Percentiles rank a stretch among this genome's conserved stretches.
These are phyloP conservation scores for Trissoscelio sp. DNA, from an alignment of 2,888 invertebrate genomes.

Conservation along the genomic window DNA sequence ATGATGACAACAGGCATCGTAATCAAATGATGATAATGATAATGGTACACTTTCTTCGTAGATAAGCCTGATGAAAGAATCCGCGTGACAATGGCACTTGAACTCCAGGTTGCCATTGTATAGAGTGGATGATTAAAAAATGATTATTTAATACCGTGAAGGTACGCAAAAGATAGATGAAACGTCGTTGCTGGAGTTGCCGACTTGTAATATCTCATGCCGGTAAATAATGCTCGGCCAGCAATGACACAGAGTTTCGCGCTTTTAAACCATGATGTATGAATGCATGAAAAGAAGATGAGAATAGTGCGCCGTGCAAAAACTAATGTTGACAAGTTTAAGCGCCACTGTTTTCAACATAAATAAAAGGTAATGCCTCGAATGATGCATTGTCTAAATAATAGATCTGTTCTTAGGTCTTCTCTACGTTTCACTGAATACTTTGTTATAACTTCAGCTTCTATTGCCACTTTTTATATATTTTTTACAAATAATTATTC, in stretches of 20 bases:
- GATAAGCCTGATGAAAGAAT: conserved; percentile 15
- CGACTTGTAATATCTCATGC: conserved; percentile 54
- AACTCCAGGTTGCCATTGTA: conserved; percentile 1
- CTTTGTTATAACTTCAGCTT: no score
- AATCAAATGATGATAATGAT: neutral
- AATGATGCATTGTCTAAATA: conserved; percentile 49
- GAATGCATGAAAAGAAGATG: conserved; percentile 57
- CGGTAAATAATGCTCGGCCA: conserved; percentile 51
- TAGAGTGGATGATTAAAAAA: conserved; percentile 35
- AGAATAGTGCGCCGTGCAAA: conserved; percentile 27
- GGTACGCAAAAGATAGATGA: conserved; percentile 44
- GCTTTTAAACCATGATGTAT: conserved; percentile 63
- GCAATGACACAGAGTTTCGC: conserved; percentile 54
- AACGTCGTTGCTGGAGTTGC: conserved; percentile 43
- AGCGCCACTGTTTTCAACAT: conserved; percentile 56
- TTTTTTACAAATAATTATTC: no score
- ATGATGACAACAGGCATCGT: neutral
- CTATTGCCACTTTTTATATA: no score
- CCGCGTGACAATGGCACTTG: neutral
- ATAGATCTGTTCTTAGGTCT: conserved; percentile 28
- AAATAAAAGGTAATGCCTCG: conserved; percentile 43
- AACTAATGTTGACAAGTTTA: conserved; percentile 58
- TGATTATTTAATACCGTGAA: conserved; percentile 51
- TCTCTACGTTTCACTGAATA: neutral
- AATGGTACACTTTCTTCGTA: neutral